Percentiles rank a stretch among this genome's conserved stretches.
These are phyloP conservation scores for Colossoma macropomum DNA, from an alignment of 2,113 vertebrate species.

Conservation along the genomic window DNA sequence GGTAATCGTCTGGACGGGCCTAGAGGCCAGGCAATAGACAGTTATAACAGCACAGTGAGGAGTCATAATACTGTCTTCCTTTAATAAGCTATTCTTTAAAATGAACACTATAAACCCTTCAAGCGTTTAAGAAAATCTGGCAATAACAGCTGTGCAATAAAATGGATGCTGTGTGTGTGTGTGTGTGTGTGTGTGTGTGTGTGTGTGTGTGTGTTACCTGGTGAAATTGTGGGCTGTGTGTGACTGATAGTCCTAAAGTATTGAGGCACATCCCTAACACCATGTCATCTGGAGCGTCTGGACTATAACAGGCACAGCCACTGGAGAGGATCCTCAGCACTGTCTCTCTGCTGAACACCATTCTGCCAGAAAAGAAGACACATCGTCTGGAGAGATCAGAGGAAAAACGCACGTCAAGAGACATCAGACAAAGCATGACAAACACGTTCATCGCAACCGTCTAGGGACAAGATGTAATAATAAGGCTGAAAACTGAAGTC, in stretches of 20 bases:
- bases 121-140: background rate
- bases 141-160: background rate
- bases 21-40: constrained; percentile 58
- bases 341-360: constrained; percentile 87
- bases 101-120: background rate
- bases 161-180: background rate
- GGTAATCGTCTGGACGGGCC: constrained; percentile 90
- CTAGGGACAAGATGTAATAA: background rate
- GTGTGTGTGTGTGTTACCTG: constrained; percentile 57
- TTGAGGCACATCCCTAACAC: constrained; percentile 91
- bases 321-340: constrained; percentile 82
- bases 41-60: background rate
- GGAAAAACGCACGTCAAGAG: background rate
- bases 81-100: background rate
- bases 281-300: constrained; percentile 93
- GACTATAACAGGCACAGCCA: constrained; percentile 86
- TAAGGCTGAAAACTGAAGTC: background rate
- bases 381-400: background rate
- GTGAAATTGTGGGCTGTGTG: constrained; percentile 93
- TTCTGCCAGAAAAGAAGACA: constrained; percentile 72
- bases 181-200: background rate
- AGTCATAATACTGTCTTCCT: background rate
- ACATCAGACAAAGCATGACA: background rate
- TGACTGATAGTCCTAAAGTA: constrained; percentile 82
- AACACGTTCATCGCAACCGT: background rate